Evolutionary conservation across 1,140 invertebrate genomes (phyloP).

Genomic region (Hyles euphorbiae): DNA sequence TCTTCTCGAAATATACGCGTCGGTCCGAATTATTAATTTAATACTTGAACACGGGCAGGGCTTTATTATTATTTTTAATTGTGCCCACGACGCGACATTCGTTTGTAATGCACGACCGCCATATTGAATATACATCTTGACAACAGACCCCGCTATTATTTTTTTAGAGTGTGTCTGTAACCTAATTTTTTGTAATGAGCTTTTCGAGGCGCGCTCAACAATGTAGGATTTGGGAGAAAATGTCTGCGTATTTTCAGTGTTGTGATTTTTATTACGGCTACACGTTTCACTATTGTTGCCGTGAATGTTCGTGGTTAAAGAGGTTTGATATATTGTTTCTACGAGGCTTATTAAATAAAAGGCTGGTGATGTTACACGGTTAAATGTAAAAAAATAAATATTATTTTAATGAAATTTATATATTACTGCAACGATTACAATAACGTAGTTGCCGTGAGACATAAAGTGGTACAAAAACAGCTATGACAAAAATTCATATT

Average conservation of each 20-base stretch:
- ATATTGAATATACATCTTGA: constrained; percentile 49
- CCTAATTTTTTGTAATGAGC: constrained; percentile 49
- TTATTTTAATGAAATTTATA: too few species aligned
- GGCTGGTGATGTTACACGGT: neutral
- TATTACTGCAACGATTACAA: too few species aligned
- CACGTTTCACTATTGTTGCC: too few species aligned
- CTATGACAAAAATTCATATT: constrained; percentile 4
- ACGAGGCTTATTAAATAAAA: neutral
- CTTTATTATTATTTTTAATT: constrained; percentile 55
- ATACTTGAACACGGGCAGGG: constrained; percentile 23
- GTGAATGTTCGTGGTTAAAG: neutral
- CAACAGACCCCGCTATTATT: constrained; percentile 27
- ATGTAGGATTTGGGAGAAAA: too few species aligned
- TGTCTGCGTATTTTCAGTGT: too few species aligned
- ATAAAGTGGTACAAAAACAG: constrained; percentile 1
- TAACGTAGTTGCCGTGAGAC: too few species aligned
- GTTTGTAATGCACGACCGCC: constrained; percentile 17
- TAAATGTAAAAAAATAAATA: neutral
- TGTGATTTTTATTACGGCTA: too few species aligned
- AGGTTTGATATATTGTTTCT: neutral
- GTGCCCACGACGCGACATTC: constrained; percentile 24
- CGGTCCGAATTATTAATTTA: constrained; percentile 36
- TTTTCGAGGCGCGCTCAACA: constrained; percentile 15
- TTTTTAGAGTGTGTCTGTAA: constrained; percentile 41
- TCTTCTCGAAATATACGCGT: constrained; percentile 3